These are phyloP conservation scores for Eurois occulta DNA, from an alignment of 2,888 invertebrate genomes.

Conservation along the genomic window DNA sequence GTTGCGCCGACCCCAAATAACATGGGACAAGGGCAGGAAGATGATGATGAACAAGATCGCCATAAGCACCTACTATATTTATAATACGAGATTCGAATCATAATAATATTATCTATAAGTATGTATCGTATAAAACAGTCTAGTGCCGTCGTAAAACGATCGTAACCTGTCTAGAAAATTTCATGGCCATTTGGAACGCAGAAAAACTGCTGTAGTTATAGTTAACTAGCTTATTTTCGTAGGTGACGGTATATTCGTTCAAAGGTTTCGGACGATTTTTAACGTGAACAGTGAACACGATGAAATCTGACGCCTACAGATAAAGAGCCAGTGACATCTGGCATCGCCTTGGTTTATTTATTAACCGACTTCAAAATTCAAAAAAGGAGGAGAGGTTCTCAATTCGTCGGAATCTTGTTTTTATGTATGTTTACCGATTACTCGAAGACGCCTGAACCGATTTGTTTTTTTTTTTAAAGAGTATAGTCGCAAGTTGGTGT, in stretches of 20 bases:
- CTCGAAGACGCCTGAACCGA: too few species aligned
- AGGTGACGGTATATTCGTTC: constrained; percentile 56
- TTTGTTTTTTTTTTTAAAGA: too few species aligned
- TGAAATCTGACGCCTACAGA: constrained; percentile 72
- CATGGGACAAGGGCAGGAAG: too few species aligned
- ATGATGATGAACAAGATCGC: too few species aligned
- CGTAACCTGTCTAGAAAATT: constrained; percentile 55
- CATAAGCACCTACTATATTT: too few species aligned
- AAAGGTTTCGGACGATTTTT: constrained; percentile 43
- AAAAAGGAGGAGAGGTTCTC: too few species aligned
- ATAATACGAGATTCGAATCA: constrained; percentile 12
- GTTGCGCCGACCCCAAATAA: too few species aligned
- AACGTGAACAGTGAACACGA: constrained; percentile 51
- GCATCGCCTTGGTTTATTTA: constrained; percentile 77
- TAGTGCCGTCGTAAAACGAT: constrained; percentile 51
- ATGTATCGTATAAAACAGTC: constrained; percentile 29
- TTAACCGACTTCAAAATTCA: too few species aligned
- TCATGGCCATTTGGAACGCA: constrained; percentile 62
- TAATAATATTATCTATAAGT: constrained; percentile 1
- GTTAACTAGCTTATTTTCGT: constrained; percentile 68
- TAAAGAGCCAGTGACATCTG: constrained; percentile 76
- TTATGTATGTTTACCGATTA: too few species aligned
- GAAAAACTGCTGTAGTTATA: constrained; percentile 54
- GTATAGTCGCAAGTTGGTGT: too few species aligned
- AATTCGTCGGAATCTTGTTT: too few species aligned